Percentiles rank a stretch among this genome's conserved stretches.
Conservation (phyloP, 2,113 vertebrate species). For the Casuarius casuarius region DNA sequence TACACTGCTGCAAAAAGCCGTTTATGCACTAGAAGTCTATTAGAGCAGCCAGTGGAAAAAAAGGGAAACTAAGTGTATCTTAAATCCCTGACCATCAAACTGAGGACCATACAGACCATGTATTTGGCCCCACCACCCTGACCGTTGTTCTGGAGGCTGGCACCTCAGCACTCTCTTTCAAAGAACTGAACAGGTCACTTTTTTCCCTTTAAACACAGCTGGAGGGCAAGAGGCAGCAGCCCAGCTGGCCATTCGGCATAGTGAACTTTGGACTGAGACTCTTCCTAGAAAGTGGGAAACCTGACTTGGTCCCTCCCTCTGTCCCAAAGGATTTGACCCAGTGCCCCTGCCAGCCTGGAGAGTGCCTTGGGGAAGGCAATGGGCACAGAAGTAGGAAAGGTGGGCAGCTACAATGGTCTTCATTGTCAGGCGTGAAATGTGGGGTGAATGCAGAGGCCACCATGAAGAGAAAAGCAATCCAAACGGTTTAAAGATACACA, state of each 20-base stretch:
- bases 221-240: neutral
- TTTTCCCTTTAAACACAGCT: neutral
- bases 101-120: neutral
- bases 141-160: neutral
- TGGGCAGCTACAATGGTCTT: accelerated
- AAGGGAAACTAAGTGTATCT: neutral
- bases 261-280: neutral
- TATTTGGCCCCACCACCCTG: neutral
- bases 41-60: neutral
- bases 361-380: neutral
- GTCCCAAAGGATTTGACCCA: neutral
- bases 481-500: neutral
- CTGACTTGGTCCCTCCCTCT: neutral
- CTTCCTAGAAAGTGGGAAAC: neutral
- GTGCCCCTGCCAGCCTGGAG: accelerated
- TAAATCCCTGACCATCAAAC: neutral
- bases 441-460: neutral
- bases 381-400: neutral
- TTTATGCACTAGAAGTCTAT: neutral
- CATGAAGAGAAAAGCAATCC: neutral
- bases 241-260: neutral
- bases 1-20: neutral
- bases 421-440: neutral
- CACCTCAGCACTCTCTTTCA: neutral
- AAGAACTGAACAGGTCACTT: neutral